Evolutionary conservation across 1,140 invertebrate genomes (phyloP).

Genomic region (Drosophila subpulchrella): DNA sequence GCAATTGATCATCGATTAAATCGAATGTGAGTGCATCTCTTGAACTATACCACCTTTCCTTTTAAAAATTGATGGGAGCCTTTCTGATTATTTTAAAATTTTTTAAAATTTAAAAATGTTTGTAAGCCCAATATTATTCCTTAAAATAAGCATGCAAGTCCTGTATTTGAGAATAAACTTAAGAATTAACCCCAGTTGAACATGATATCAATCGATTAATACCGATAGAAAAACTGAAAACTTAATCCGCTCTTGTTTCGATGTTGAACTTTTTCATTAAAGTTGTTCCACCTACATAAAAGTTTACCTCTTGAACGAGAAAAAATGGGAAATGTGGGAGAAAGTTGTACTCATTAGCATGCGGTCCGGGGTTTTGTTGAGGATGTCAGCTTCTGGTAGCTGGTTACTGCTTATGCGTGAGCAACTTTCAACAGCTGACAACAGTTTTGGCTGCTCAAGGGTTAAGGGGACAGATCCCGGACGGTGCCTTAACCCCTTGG

Average conservation of each 20-base stretch:
- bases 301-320: conserved; percentile 56
- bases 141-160: not conserved
- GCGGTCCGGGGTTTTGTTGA: conserved; percentile 34
- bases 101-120: too few relatives aligned
- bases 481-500: conserved; percentile 29
- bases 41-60: too few relatives aligned
- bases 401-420: conserved; percentile 58
- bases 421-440: conserved; percentile 65
- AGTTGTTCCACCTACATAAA: conserved; percentile 48
- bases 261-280: conserved; percentile 62
- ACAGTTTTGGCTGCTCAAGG: conserved; percentile 39
- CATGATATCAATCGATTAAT: conserved; percentile 13
- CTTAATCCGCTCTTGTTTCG: conserved; percentile 56
- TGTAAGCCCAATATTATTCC: not conserved
- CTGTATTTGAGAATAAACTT: not conserved
- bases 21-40: not conserved
- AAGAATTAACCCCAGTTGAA: not conserved
- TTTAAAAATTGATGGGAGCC: too few relatives aligned
- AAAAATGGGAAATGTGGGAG: conserved; percentile 39
- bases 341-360: conserved; percentile 77
- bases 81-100: too few relatives aligned
- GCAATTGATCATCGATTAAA: not conserved
- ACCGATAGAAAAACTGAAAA: conserved; percentile 12
- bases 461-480: conserved; percentile 15
- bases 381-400: conserved; percentile 35